Evolutionary conservation across 1,140 invertebrate genomes (phyloP).

Genomic region (Asobara japonica): DNA sequence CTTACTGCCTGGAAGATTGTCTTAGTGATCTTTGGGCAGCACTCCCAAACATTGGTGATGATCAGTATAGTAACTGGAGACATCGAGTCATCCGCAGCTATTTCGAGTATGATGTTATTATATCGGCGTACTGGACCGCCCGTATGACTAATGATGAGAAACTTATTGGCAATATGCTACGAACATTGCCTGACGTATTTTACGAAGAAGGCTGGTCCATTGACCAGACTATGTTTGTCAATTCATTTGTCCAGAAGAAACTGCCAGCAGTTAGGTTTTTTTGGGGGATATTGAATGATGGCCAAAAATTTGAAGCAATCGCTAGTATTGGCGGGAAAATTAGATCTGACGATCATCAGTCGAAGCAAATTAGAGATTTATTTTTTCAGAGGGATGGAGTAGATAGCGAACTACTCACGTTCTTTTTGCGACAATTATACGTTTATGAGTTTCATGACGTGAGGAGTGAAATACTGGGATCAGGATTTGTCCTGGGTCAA

Average conservation of each 20-base stretch:
- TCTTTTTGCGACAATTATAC: background rate
- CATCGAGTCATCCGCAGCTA: background rate
- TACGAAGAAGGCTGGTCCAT: background rate
- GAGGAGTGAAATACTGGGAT: background rate
- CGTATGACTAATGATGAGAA: background rate
- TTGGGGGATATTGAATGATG: background rate
- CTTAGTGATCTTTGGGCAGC: background rate
- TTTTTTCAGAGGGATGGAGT: background rate
- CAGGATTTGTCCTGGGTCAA: background rate
- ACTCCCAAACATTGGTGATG: background rate
- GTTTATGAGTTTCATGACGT: background rate
- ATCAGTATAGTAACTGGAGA: background rate
- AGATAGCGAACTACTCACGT: background rate
- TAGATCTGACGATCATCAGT: no score
- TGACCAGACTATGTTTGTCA: background rate
- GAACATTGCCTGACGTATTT: background rate
- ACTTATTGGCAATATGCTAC: background rate
- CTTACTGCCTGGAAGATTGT: background rate
- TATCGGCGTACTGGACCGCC: background rate
- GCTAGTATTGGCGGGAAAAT: background rate
- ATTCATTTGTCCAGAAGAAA: background rate
- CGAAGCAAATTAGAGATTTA: no score
- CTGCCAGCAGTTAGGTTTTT: background rate
- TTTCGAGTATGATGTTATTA: background rate
- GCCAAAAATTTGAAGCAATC: background rate